These are phyloP conservation scores for Callopanchax toddi DNA, from an alignment of 2,113 vertebrate species.

Conservation along the genomic window DNA sequence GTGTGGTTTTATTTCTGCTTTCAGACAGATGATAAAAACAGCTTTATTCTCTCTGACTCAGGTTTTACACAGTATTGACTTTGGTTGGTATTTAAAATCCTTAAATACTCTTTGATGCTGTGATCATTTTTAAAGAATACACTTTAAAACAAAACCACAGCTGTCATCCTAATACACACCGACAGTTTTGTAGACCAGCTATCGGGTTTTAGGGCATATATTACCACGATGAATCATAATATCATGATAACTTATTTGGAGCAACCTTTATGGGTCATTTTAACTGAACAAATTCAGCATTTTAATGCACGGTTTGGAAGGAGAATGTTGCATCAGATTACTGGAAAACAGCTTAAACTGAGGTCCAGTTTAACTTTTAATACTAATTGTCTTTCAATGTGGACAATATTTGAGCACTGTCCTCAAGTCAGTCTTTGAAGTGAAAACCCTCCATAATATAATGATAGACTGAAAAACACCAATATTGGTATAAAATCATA, in stretches of 20 bases:
- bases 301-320: slow-evolving; percentile 30
- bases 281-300: slow-evolving; percentile 25
- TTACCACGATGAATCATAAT: slow-evolving; percentile 32
- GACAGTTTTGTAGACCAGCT: neutral
- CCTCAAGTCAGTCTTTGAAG: neutral
- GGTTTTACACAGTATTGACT: neutral
- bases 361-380: slow-evolving; percentile 38
- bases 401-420: slow-evolving; percentile 2
- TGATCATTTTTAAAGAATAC: slow-evolving; percentile 8
- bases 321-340: neutral
- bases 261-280: slow-evolving; percentile 22
- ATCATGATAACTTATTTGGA: slow-evolving; percentile 24
- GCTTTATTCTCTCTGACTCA: neutral
- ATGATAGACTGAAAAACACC: neutral
- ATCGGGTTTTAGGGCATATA: neutral
- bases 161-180: slow-evolving; percentile 15
- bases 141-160: slow-evolving; percentile 3
- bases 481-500: neutral
- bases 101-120: slow-evolving; percentile 15
- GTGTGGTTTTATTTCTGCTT: slow-evolving; percentile 10
- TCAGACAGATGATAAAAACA: slow-evolving; percentile 12
- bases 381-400: slow-evolving; percentile 42
- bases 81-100: slow-evolving; percentile 1
- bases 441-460: neutral
- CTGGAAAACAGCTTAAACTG: slow-evolving; percentile 40